Evolutionary conservation across 2,888 invertebrate species (phyloP), one percentile per base, ranked within the genome.

Genomic region (Adineta ricciae): DNA sequence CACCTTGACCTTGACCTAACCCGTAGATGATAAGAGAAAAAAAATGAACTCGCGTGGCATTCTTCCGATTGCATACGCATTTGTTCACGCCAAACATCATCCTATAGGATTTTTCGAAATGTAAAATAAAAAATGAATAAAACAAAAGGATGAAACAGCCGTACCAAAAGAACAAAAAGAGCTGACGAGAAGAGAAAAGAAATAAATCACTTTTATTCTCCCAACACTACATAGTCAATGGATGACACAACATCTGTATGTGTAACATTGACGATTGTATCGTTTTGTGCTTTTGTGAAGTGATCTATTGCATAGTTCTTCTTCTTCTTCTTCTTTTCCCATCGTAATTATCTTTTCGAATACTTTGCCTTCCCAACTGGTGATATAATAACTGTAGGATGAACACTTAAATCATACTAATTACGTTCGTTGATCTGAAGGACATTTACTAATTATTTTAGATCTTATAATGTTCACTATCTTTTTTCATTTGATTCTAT

Each of bases 11-110:
- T 64, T 64, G 64, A 64, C 64, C 64, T 64, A 32, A 5, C 27
- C 64, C 32, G 5, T 64, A 46, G 46, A 2, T 64, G 64, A 64
- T 64, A 64, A 64, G 32, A 27, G n/a, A n/a, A n/a, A 36, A 19
- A 64, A 64, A 64, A 64, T 64, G 64, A 64, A 64, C 64, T 64
- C 19, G 32, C 64, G 32, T 64, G 64, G 64, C 64, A 64, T 64
- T 64, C 64, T 32, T 64, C 27, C 32, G 36, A 64, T 64, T 19
- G 7, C 14, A 64, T 14, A 32, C 11, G 27, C 19, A 64, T 64
- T 3, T 27, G 27, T 36, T 64, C 64, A 64, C 16, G 32, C 64
- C 16, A 32, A 32, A 64, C 64, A 32, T 1, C 19, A 32, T 32
- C 5, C 19, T 64, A 32, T 36, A 32, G 32, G 32, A 50, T 64